phyloP scores from a whole-genome alignment of 2,797 vertebrate species.

The Florisuga fusca region DNA sequence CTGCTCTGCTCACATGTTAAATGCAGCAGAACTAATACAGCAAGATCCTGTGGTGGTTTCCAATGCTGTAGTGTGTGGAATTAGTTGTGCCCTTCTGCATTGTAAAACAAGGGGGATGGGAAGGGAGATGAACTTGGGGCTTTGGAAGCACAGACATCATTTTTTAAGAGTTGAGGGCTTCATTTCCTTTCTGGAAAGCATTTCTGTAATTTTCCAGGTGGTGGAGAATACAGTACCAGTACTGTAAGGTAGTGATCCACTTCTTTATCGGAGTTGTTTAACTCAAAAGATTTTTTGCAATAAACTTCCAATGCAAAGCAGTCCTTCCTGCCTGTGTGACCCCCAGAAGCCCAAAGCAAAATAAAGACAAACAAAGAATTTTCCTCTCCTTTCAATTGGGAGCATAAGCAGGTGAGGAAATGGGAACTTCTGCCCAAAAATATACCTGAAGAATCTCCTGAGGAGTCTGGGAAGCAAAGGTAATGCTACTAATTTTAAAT shows the following conservation, averaged over 20 bases:
- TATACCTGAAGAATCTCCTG: background rate
- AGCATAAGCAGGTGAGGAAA: background rate
- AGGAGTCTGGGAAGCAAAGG: background rate
- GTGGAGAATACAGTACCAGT: background rate
- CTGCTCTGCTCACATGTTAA: background rate
- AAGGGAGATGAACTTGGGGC: background rate
- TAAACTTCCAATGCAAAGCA: background rate
- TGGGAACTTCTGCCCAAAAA: fast-evolving
- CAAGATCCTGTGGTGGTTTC: background rate
- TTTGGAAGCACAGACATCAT: background rate
- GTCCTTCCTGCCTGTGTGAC: background rate
- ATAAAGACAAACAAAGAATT: background rate
- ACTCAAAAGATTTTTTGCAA: fast-evolving
- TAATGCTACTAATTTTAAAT: background rate
- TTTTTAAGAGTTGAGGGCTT: background rate
- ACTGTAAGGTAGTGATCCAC: background rate
- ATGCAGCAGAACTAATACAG: background rate
- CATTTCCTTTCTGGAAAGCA: background rate
- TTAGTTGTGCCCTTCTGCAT: background rate
- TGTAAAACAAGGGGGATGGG: background rate
- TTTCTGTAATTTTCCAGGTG: background rate
- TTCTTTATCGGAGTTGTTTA: background rate
- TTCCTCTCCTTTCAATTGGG: background rate
- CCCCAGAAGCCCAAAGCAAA: background rate
- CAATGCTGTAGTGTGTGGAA: background rate